Evolutionary conservation across 2,113 vertebrate species (phyloP).

Genomic region (Indri indri): DNA sequence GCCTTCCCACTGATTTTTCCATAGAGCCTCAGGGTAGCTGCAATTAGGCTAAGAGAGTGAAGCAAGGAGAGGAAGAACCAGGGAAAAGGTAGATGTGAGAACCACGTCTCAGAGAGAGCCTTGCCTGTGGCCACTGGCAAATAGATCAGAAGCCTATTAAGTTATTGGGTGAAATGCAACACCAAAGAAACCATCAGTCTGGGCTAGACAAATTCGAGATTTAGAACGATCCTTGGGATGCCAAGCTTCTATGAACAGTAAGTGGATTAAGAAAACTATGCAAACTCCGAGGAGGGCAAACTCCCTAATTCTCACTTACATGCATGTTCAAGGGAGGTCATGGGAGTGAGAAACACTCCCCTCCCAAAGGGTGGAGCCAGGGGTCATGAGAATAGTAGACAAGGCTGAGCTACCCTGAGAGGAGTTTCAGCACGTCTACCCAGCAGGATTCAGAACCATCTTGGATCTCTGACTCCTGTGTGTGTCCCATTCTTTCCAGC

Average conservation of each 20-base stretch:
- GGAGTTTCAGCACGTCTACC: background rate
- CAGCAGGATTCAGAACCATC: background rate
- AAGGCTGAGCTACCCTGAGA: background rate
- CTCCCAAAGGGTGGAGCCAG: background rate
- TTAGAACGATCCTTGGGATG: background rate
- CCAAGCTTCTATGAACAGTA: background rate
- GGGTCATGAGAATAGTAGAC: background rate
- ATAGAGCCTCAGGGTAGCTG: background rate
- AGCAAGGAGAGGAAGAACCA: background rate
- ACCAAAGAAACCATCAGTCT: background rate
- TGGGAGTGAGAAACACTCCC: background rate
- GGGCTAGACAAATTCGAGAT: background rate
- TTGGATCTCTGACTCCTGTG: background rate
- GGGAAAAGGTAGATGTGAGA: background rate
- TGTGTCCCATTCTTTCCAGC: background rate
- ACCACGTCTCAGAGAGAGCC: background rate
- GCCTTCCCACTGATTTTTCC: conserved; percentile 14
- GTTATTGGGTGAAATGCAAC: background rate
- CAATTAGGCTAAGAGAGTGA: background rate
- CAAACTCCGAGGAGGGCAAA: background rate
- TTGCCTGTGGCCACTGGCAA: background rate
- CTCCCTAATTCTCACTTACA: background rate
- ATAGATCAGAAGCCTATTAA: background rate
- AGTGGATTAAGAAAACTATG: background rate
- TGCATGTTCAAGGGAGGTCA: background rate